These are phyloP conservation scores for Gobio occitaniae DNA, from an alignment of 2,797 vertebrate genomes.

Conservation along the genomic window DNA sequence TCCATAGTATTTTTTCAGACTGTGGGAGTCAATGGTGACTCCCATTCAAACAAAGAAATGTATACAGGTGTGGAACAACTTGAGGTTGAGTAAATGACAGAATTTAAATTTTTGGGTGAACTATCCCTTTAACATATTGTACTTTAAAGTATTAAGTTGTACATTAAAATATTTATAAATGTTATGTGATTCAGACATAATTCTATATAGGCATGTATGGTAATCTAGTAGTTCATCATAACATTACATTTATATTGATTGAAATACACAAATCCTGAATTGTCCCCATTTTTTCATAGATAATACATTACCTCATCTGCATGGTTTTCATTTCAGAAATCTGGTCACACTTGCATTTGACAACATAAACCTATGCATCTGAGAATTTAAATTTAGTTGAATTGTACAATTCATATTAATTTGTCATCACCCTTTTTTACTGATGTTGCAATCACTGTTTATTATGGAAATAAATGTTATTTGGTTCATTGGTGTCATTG, in stretches of 20 bases:
- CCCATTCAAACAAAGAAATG: too few species aligned
- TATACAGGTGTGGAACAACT: too few species aligned
- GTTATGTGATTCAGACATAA: background rate
- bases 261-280: background rate
- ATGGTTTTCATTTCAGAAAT: background rate
- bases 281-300: background rate
- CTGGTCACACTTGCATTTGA: background rate
- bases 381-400: background rate
- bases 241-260: background rate
- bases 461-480: background rate
- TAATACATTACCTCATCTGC: background rate
- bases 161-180: background rate
- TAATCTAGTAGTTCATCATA: background rate
- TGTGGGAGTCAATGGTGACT: too few species aligned
- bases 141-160: too few species aligned
- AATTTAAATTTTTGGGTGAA: too few species aligned
- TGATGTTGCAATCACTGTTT: background rate
- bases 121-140: too few species aligned
- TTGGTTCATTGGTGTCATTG: background rate
- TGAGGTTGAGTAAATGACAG: too few species aligned
- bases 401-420: background rate
- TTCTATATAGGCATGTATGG: background rate
- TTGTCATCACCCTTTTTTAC: background rate
- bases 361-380: background rate
- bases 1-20: too few species aligned